Base-by-base conservation (phyloP, 2,113 vertebrate genomes). In the Ariopsis seemanni region DNA sequence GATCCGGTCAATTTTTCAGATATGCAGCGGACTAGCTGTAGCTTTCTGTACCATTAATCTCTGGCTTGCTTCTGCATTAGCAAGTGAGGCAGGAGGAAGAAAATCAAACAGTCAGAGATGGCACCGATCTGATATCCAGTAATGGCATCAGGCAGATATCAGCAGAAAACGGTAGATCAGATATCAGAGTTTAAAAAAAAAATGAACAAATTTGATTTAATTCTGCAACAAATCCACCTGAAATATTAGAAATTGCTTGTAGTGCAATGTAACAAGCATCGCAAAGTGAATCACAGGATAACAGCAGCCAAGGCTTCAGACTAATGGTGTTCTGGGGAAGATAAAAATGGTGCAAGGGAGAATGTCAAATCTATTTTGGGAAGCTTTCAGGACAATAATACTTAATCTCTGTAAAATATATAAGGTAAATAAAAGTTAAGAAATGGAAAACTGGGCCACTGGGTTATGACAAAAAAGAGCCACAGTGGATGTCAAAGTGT, bases 21-120 rank as follows among this genome's bases (percentile, higher is more conserved):
- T 22, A 81, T 81, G 79, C 57, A 81, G 77, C 57, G 34, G 42
- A 60, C 79, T 81, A 81, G 55, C 79, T 62, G 11, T 20, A 81
- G 79, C 30, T 25, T 81, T 60, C 17, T 34, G 18, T 81, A 42
- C 18, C 79, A 58, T 80, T 80, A 62, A 60, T 81, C 55, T 60
- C 55, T 30, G 53, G n/a, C 25, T 81, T 81, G 30, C 79, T 42
- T 60, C 18, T 42, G 30, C 53, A 80, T 80, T 81, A 14, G 55
- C 57, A 22, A 60, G 57, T 22, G 30, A 25, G 10, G 10, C 53
- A 22, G 55, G 5, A 18, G 17, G 11, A 22, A 8, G 12, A 22
- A 12, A 30, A 57, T 53, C 50, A 17, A 71, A 72, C 71, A 4
- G 53, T 34, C 34, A 60, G 9, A 80, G 8, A 81, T 34, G 30